Evolutionary conservation across 2,797 vertebrate species (phyloP).

Genomic region (Sparus aurata): DNA sequence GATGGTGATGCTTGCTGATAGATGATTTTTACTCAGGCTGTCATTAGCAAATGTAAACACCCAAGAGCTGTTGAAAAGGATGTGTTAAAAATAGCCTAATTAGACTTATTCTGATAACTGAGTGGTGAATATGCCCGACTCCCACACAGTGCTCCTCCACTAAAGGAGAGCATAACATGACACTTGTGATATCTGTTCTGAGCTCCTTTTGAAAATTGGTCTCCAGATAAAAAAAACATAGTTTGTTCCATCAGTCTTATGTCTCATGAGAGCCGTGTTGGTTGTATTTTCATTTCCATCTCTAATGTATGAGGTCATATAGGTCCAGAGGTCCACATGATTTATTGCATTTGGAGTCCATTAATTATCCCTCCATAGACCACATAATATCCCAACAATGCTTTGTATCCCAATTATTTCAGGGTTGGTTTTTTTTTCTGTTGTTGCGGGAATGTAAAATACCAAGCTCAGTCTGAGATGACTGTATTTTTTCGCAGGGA

Average conservation of each 20-base stretch:
- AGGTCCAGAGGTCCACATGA: conserved; percentile 48
- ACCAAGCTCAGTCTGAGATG: conserved; percentile 50
- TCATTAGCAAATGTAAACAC: conserved; percentile 84
- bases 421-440: conserved; percentile 28
- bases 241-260: conserved; percentile 48
- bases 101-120: conserved; percentile 80
- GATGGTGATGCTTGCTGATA: conserved; percentile 83
- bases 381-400: conserved; percentile 27
- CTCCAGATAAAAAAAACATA: conserved; percentile 4
- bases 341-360: conserved; percentile 59
- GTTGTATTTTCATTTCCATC: conserved; percentile 40
- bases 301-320: conserved; percentile 43
- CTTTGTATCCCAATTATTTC: conserved; percentile 61
- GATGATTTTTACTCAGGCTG: conserved; percentile 79
- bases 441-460: conserved; percentile 67
- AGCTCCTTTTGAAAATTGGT: conserved; percentile 38
- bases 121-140: conserved; percentile 73
- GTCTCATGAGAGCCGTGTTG: conserved; percentile 25
- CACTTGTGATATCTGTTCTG: conserved; percentile 66
- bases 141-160: conserved; percentile 71
- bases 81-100: conserved; percentile 86
- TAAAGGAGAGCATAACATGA: conserved; percentile 63
- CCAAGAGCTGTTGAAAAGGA: conserved; percentile 78
- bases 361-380: conserved; percentile 61
- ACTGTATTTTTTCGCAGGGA: conserved; percentile 64